These are phyloP conservation scores for Ascaphus truei DNA, from an alignment of 2,113 vertebrate genomes.

Conservation along the genomic window DNA sequence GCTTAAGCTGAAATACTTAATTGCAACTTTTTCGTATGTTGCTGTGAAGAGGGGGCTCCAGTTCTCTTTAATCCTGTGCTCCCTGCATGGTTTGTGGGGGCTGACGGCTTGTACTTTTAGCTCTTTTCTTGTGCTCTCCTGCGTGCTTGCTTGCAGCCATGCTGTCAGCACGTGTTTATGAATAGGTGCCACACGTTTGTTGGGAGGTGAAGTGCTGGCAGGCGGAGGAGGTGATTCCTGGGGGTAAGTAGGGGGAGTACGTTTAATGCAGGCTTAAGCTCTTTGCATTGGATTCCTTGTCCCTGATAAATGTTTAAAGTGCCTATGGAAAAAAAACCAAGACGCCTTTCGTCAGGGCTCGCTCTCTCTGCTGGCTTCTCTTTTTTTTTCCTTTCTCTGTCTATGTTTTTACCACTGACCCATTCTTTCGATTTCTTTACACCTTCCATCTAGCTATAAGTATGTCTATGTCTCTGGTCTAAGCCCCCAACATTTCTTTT, in stretches of 20 bases:
- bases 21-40: conserved; percentile 18
- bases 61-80: conserved; percentile 18
- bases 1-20: conserved; percentile 20
- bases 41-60: conserved; percentile 10
- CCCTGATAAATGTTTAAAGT: background rate
- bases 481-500: no score
- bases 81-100: conserved; percentile 30
- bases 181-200: conserved; percentile 14
- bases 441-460: no score
- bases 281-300: background rate
- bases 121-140: background rate
- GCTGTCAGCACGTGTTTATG: conserved; percentile 9
- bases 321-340: no score
- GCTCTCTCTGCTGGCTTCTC: no score
- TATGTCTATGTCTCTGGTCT: no score
- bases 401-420: no score
- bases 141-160: background rate
- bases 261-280: conserved; percentile 1
- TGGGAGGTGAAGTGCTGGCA: background rate
- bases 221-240: background rate
- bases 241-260: background rate
- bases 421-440: no score
- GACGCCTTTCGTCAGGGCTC: no score
- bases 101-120: conserved; percentile 4
- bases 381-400: no score